phyloP scores from a whole-genome alignment of 2,797 vertebrate species.

The Simalia tracyae region DNA sequence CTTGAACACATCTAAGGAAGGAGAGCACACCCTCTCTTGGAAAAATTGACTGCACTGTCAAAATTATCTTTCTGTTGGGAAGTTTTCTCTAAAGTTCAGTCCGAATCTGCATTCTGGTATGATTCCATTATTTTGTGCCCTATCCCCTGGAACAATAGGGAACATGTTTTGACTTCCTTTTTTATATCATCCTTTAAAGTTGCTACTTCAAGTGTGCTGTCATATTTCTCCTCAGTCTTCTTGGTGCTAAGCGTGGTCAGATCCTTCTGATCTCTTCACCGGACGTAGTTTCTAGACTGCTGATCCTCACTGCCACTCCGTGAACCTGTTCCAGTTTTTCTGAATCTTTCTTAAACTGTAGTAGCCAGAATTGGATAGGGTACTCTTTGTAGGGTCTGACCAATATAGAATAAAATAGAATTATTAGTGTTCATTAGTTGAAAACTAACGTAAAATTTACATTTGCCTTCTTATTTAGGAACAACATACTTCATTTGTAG shows the following conservation, averaged over 20 bases:
- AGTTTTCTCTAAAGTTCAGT: background rate
- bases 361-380: background rate
- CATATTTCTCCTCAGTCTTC: background rate
- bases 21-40: background rate
- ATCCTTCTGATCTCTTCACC: background rate
- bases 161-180: background rate
- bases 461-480: background rate
- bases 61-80: background rate
- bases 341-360: background rate
- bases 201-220: background rate
- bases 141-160: background rate
- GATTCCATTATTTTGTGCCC: background rate
- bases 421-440: background rate
- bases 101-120: background rate
- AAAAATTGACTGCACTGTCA: background rate
- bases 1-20: background rate
- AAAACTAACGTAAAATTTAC: background rate
- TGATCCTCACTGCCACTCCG: background rate
- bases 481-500: background rate
- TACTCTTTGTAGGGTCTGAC: background rate
- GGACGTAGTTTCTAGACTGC: background rate
- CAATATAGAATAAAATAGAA: background rate
- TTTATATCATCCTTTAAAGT: background rate
- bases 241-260: background rate
- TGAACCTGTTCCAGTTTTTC: background rate